These are phyloP conservation scores for Muscina levida DNA, from an alignment of 2,888 invertebrate species.

Conservation along the genomic window DNA sequence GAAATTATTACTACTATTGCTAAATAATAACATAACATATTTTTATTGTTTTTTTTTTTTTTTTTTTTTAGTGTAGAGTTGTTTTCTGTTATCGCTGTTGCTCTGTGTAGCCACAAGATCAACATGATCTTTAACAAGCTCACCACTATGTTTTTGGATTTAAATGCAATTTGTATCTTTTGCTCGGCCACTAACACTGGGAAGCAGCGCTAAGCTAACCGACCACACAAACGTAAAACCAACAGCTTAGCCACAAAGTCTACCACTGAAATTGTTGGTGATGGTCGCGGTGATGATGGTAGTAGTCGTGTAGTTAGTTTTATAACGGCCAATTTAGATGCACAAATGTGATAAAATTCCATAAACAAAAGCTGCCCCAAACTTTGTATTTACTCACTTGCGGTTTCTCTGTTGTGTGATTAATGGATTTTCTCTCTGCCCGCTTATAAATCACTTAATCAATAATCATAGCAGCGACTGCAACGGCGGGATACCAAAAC, in stretches of 20 bases:
- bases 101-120: constrained; percentile 49
- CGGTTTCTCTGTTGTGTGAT: neutral
- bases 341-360: constrained; percentile 9
- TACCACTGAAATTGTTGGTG: neutral
- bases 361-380: constrained; percentile 2
- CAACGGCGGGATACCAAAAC: neutral
- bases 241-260: constrained; percentile 4
- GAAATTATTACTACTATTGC: too few relatives aligned
- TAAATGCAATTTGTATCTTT: constrained; percentile 1
- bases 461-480: too few relatives aligned
- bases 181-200: neutral
- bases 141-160: constrained; percentile 9
- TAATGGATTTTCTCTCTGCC: constrained; percentile 8
- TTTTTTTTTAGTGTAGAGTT: too few relatives aligned
- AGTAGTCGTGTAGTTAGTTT: too few relatives aligned
- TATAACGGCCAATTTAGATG: constrained; percentile 30
- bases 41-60: too few relatives aligned
- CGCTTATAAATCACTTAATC: constrained; percentile 64
- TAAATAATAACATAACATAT: too few relatives aligned
- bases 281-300: too few relatives aligned
- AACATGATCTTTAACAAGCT: constrained; percentile 64
- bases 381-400: constrained; percentile 17
- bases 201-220: neutral
- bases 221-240: neutral
- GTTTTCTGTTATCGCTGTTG: too few relatives aligned